phyloP scores from a whole-genome alignment of 2,888 invertebrate genomes.

The Brachyopa scutellaris region DNA sequence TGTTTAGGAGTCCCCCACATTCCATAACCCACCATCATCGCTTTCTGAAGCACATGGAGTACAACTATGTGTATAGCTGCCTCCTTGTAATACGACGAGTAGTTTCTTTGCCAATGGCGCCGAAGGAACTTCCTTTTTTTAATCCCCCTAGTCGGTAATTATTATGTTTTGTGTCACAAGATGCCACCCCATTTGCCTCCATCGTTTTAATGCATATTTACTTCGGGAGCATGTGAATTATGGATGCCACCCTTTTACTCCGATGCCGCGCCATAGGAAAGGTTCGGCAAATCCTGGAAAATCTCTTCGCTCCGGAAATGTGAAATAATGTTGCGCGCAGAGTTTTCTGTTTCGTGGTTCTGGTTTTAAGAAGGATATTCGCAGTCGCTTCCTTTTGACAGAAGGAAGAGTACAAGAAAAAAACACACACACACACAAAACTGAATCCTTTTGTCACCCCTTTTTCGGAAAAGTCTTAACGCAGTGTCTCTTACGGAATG shows the following conservation, averaged over 20 bases:
- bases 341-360: conserved; percentile 40
- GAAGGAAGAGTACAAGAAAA: too few species aligned
- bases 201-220: conserved; percentile 66
- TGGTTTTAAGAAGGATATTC: conserved; percentile 13
- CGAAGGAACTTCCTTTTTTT: too few species aligned
- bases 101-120: conserved; percentile 32
- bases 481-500: too few species aligned
- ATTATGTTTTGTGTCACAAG: conserved; percentile 67
- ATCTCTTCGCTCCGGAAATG: conserved; percentile 40
- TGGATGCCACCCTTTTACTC: conserved; percentile 40
- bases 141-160: conserved; percentile 66
- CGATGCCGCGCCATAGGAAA: too few species aligned
- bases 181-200: conserved; percentile 27
- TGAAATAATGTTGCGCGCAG: conserved; percentile 56
- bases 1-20: conserved; percentile 58
- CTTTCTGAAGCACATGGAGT: conserved; percentile 26
- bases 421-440: too few species aligned
- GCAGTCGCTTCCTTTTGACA: too few species aligned
- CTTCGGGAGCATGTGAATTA: conserved; percentile 65
- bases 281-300: conserved; percentile 34
- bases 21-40: conserved; percentile 20
- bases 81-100: too few species aligned
- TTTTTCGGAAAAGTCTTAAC: neutral
- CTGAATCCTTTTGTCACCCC: conserved; percentile 15
- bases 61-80: too few species aligned